A percentile compares a stretch with the other conserved stretches of the same genome.
Evolutionary conservation across 2,888 invertebrate genomes (phyloP).

Genomic region (Chamaedrilus cognettii): DNA sequence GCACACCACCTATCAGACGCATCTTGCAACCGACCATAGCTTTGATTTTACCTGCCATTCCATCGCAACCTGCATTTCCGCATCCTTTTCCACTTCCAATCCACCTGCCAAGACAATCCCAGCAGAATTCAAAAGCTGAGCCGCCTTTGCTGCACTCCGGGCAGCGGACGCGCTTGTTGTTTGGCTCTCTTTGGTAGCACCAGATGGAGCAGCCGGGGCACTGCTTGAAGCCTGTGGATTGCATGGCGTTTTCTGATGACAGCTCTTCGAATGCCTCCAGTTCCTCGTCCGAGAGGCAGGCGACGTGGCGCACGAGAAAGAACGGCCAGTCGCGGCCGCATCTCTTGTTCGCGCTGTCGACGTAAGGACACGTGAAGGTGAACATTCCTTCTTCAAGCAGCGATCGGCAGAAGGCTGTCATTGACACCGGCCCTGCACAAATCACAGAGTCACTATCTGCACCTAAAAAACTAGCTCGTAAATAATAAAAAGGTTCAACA

Average conservation of each 20-base stretch:
- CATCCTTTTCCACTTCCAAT: background rate
- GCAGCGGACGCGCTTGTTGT: conserved; percentile 3
- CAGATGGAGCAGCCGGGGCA: conserved; percentile 12
- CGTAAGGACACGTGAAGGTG: conserved; percentile 1
- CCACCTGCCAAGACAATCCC: conserved; percentile 4
- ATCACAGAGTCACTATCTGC: too few relatives aligned
- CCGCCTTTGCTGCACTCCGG: background rate
- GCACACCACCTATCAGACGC: background rate
- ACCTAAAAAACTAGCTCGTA: too few relatives aligned
- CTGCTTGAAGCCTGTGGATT: background rate
- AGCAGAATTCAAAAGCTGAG: conserved; percentile 7
- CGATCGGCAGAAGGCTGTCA: conserved; percentile 11
- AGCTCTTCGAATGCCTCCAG: conserved; percentile 2
- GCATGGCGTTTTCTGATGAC: background rate
- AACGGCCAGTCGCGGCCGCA: conserved; percentile 12
- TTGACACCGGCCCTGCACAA: conserved; percentile 8
- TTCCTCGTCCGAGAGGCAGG: conserved; percentile 11
- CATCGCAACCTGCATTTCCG: conserved; percentile 6
- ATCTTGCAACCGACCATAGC: background rate
- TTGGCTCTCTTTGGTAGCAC: background rate
- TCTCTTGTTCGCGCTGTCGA: too few relatives aligned
- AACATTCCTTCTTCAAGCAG: background rate
- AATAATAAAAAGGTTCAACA: too few relatives aligned
- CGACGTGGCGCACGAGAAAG: conserved; percentile 16
- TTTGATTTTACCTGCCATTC: background rate